Evolutionary conservation across 2,113 vertebrate species (phyloP), one percentile per base, ranked within the genome.

Genomic region (Upupa epops): DNA sequence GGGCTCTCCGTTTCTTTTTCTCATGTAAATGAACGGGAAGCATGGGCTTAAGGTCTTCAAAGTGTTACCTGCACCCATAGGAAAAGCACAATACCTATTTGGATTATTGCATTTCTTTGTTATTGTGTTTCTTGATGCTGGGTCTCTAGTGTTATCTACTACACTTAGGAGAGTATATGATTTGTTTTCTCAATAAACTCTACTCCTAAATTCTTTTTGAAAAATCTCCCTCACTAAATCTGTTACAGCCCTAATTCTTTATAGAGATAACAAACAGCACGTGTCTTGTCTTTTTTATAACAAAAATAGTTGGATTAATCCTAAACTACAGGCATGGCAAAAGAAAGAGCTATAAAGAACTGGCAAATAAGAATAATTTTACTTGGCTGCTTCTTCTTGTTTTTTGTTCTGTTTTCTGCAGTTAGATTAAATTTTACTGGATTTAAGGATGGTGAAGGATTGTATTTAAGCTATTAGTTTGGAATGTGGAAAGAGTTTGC

Each of bases 131-230:
- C 40, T 85, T 82, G 65, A 79, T 78, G 32, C 68, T 65, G 55
- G 14, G 11, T 65, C 32, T 88, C 3, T 3, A 55, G 49, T 1
- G 0, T 92, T 78, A 69, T 31, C 55, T 77, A 8, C 54, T 52
- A 26, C 31, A 20, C 45, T 54, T 84, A 36, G 37, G 51, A 51
- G 81, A 55, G 66, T n/a, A 71, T 69, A 31, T 37, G 66, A 93
- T 79, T 84, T 88, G 82, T 72, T 96, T 94, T 91, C 17, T 14
- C 75, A 83, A 64, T 36, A 56, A 87, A 65, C 37, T 13, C 11
- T 86, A 60, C n/a, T 89, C 32, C 55, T 79, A n/a, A 79, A 83
- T 76, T 91, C 72, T 59, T 15, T 87, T 83, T 85, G 71, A 87
- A 92, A 92, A 91, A 87, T 36, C 14, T 78, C 61, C 51, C 37